phyloP scores from a whole-genome alignment of 2,113 vertebrate genomes.

The Hemiprocne comata region DNA sequence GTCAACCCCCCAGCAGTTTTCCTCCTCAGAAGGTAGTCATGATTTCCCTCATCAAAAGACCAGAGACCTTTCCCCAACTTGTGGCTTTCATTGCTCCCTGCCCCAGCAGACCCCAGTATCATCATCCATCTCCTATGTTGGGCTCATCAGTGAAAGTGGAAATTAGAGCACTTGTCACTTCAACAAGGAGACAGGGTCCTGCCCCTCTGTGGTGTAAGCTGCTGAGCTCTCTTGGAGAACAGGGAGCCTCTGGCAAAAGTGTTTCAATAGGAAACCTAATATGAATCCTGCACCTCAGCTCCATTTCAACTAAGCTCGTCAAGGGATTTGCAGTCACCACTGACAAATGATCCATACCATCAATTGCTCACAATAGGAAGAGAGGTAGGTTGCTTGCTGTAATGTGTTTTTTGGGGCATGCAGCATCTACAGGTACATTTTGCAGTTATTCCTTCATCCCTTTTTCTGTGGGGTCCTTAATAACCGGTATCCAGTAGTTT shows the following conservation, averaged over 20 bases:
- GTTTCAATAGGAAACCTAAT: neutral
- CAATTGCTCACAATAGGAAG: neutral
- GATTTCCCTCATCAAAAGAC: neutral
- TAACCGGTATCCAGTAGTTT: neutral
- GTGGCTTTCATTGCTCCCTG: neutral
- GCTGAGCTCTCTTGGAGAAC: neutral
- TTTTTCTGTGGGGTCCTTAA: neutral
- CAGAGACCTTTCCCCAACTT: neutral
- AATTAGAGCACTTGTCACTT: neutral
- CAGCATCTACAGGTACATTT: neutral
- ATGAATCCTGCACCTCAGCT: neutral
- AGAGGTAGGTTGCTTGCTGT: neutral
- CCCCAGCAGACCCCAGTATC: neutral
- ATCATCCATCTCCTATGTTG: neutral
- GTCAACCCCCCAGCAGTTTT: neutral
- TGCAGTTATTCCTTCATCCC: neutral
- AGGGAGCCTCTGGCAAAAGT: neutral
- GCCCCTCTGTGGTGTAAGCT: no score
- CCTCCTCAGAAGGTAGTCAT: neutral
- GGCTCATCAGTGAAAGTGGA: neutral
- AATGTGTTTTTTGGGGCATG: neutral
- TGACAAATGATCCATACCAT: neutral
- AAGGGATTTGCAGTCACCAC: neutral
- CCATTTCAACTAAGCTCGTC: neutral
- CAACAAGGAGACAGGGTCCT: neutral